A percentile compares a stretch with the other conserved stretches of the same genome.
Evolutionary conservation across 2,113 vertebrate genomes (phyloP).

Genomic region (Channa maculata): DNA sequence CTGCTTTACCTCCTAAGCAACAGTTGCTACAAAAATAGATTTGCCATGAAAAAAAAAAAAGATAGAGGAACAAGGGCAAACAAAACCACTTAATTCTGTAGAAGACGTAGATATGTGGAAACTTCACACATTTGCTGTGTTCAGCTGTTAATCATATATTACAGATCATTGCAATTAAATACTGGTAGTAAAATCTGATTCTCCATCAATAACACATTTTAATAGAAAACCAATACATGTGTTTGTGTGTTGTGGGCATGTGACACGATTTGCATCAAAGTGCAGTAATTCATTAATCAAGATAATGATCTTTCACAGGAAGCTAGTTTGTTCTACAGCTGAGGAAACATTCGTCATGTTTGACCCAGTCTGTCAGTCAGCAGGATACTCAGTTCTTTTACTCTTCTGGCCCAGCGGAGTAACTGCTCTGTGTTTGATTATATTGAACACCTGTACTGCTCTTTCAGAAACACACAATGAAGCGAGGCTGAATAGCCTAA

Average conservation of each 20-base stretch:
- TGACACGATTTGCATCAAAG: conserved; percentile 20
- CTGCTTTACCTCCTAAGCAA: no score
- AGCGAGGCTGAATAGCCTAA: conserved; percentile 65
- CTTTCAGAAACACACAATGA: conserved; percentile 70
- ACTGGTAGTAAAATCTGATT: no score
- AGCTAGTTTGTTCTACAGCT: conserved; percentile 35
- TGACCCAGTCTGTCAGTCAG: conserved; percentile 55
- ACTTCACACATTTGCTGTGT: background rate
- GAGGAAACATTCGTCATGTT: conserved; percentile 29
- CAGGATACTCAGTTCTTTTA: conserved; percentile 22
- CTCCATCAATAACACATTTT: no score
- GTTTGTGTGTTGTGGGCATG: conserved; percentile 2
- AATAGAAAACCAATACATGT: background rate
- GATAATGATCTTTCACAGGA: conserved; percentile 33
- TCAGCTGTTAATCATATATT: background rate
- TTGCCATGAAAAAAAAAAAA: no score
- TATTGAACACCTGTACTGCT: conserved; percentile 71
- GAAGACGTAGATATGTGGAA: background rate
- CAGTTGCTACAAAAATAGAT: no score
- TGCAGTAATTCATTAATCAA: conserved; percentile 26
- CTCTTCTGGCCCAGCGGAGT: conserved; percentile 25
- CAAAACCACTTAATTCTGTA: no score
- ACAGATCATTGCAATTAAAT: background rate
- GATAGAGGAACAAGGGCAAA: no score
- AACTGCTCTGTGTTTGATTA: conserved; percentile 52